Evolutionary conservation across 2,888 invertebrate species (phyloP).

Genomic region (Scaptodrosophila latifasciaeformis): DNA sequence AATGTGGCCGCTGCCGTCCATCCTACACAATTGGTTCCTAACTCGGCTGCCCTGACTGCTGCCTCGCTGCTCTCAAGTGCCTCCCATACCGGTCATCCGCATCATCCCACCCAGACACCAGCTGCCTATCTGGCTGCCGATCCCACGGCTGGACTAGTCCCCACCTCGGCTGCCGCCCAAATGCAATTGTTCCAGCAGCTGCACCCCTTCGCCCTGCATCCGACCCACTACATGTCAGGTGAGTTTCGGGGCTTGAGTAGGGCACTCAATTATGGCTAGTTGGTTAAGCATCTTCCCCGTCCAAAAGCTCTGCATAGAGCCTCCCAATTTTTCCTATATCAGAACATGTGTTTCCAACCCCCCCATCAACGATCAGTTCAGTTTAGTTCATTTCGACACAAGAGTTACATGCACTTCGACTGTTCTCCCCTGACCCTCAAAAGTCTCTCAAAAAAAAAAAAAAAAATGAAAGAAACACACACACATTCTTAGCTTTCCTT

Average conservation of each 20-base stretch:
- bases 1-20: constrained; percentile 27
- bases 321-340: neutral
- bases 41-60: constrained; percentile 78
- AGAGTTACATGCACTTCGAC: too few species aligned
- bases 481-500: neutral
- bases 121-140: constrained; percentile 72
- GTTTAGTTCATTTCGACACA: constrained; percentile 38
- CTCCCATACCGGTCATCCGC: constrained; percentile 60
- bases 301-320: neutral
- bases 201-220: constrained; percentile 80
- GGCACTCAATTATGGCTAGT: neutral
- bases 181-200: constrained; percentile 81
- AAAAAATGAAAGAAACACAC: too few species aligned
- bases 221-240: constrained; percentile 79
- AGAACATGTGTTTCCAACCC: too few species aligned
- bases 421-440: too few species aligned
- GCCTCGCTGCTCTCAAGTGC: constrained; percentile 77
- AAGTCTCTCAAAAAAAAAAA: too few species aligned
- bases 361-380: constrained; percentile 6
- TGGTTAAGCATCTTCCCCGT: constrained; percentile 5
- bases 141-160: constrained; percentile 76
- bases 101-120: constrained; percentile 31
- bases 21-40: constrained; percentile 69
- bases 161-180: constrained; percentile 77
- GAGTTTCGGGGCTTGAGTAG: constrained; percentile 66